Evolutionary conservation across 2,113 vertebrate genomes (phyloP).

Genomic region (Serinus canaria): DNA sequence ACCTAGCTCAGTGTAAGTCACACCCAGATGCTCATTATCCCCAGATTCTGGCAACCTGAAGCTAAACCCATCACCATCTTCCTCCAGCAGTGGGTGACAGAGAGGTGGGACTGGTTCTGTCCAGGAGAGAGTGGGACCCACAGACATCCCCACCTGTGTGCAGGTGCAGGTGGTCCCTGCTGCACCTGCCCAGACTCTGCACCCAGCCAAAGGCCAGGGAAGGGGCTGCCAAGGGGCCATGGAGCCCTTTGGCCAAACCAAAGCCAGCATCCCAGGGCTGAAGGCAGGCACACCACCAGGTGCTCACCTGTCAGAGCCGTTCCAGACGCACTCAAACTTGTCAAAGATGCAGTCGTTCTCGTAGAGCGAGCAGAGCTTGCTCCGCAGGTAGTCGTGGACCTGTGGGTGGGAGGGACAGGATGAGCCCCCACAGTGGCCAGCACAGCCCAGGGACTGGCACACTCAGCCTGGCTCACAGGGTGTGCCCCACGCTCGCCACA

Average conservation of each 20-base stretch:
- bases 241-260: background rate
- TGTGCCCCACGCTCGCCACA: fast-evolving
- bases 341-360: conserved; percentile 99
- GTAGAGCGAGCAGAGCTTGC: conserved; percentile 93
- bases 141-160: fast-evolving
- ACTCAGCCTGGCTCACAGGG: fast-evolving
- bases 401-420: conserved; percentile 1
- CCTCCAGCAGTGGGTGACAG: background rate
- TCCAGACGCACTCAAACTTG: conserved; percentile 98
- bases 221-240: fast-evolving
- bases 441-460: background rate
- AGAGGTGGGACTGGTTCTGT: fast-evolving
- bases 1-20: background rate
- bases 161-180: fast-evolving
- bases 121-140: background rate
- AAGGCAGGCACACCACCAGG: fast-evolving
- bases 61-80: background rate
- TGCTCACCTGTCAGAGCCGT: conserved; percentile 92
- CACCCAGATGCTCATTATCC: background rate
- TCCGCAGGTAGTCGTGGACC: conserved; percentile 95
- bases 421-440: background rate
- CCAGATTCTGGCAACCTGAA: background rate
- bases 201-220: background rate
- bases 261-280: background rate
- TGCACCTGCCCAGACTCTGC: fast-evolving